Conservation (phyloP, 2,797 vertebrate genomes). For the Esox masquinongy region DNA sequence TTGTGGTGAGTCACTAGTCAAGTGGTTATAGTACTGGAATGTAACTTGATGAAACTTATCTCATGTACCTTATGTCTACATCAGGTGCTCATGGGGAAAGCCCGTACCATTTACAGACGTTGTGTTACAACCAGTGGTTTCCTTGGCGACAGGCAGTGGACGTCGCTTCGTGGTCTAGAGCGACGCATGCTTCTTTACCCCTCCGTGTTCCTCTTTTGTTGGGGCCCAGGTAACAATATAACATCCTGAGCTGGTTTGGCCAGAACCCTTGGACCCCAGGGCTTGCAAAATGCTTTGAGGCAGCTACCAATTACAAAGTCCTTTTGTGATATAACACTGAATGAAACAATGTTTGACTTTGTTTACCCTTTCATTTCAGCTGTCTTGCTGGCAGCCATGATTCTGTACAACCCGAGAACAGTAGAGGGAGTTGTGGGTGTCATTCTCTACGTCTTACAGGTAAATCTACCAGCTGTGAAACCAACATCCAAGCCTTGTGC, state of each 20-base stretch:
- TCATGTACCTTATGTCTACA: slow-evolving; percentile 1
- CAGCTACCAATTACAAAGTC: neutral
- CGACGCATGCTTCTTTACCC: slow-evolving; percentile 83
- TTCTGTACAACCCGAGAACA: slow-evolving; percentile 52
- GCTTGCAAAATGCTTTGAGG: neutral
- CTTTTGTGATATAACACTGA: neutral
- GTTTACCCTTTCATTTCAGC: slow-evolving; percentile 66
- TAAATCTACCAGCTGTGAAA: slow-evolving; percentile 38
- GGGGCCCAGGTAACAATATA: slow-evolving; percentile 81
- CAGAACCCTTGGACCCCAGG: neutral
- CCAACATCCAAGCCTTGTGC: neutral
- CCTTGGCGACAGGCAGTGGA: slow-evolving; percentile 83
- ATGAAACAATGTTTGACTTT: neutral
- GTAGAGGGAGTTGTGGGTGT: slow-evolving; percentile 60
- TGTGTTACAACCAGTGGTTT: slow-evolving; percentile 79
- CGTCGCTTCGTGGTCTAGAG: slow-evolving; percentile 76
- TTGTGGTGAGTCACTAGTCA: slow-evolving; percentile 72
- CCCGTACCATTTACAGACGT: slow-evolving; percentile 77
- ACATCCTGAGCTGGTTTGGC: neutral
- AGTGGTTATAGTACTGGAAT: neutral
- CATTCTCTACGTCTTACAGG: slow-evolving; percentile 77
- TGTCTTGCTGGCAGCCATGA: slow-evolving; percentile 71
- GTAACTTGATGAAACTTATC: neutral
- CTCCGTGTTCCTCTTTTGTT: slow-evolving; percentile 81
- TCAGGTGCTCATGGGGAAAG: slow-evolving; percentile 79